Evolutionary conservation across 2,888 invertebrate genomes (phyloP).

Genomic region (Agrochola lota): DNA sequence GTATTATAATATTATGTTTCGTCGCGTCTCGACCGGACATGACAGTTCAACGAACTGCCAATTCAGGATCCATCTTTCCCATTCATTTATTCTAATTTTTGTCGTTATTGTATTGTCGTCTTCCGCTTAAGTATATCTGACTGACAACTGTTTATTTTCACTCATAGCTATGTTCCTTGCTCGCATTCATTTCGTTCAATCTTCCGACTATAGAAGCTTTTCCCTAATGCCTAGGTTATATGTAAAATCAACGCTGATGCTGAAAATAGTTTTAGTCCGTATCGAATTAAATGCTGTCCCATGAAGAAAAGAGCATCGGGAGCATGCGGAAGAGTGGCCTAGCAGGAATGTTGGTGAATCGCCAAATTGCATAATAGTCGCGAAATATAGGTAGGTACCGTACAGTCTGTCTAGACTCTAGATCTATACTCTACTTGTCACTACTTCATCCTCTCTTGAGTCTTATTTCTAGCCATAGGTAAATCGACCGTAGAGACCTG

Average conservation of each 20-base stretch:
- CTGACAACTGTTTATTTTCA: slow-evolving; percentile 7
- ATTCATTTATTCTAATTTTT: slow-evolving; percentile 60
- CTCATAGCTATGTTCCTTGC: background rate
- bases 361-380: slow-evolving; percentile 48
- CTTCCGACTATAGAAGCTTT: background rate
- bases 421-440: background rate
- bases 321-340: slow-evolving; percentile 34
- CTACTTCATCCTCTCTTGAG: background rate
- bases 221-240: background rate
- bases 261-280: slow-evolving; percentile 13
- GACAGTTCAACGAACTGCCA: slow-evolving; percentile 71
- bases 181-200: background rate
- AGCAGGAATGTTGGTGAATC: slow-evolving; percentile 45
- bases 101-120: no score
- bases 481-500: background rate
- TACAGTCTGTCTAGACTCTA: slow-evolving; percentile 3
- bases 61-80: slow-evolving; percentile 55
- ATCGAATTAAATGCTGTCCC: slow-evolving; percentile 17
- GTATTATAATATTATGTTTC: slow-evolving; percentile 42
- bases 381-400: background rate
- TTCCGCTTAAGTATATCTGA: slow-evolving; percentile 35
- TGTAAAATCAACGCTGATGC: background rate
- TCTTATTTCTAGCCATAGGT: background rate
- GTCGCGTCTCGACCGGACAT: slow-evolving; percentile 54
- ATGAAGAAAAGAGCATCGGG: slow-evolving; percentile 30